A percentile compares a stretch with the other conserved stretches of the same genome.
These are phyloP conservation scores for Denticeps clupeoides DNA, from an alignment of 2,797 vertebrate species.

Conservation along the genomic window DNA sequence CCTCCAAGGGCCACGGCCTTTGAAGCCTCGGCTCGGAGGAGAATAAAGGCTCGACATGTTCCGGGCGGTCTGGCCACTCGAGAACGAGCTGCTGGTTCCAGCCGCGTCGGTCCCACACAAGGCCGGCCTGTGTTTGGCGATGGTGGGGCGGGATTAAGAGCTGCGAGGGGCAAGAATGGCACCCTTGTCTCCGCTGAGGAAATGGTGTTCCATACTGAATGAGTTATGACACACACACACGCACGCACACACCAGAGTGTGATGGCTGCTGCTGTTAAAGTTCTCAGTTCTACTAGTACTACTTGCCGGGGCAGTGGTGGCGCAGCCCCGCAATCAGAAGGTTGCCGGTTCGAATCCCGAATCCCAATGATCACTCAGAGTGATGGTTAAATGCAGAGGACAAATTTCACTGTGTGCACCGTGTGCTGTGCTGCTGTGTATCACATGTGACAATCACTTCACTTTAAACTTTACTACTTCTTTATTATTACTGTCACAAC, in stretches of 20 bases:
- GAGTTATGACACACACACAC: conserved; percentile 13
- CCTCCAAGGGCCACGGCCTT: no score
- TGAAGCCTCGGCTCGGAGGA: conserved; percentile 5
- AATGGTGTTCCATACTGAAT: conserved; percentile 24
- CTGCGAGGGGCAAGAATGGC: conserved; percentile 29
- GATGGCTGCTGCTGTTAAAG: not conserved
- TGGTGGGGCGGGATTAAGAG: conserved; percentile 20
- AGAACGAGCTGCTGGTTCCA: conserved; percentile 11
- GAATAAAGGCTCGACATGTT: conserved; percentile 21
- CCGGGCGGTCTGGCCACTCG: conserved; percentile 10
- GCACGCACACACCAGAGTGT: not conserved
- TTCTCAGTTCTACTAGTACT: no score
- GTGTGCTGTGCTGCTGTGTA: no score
- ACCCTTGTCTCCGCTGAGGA: conserved; percentile 25
- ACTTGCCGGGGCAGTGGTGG: no score
- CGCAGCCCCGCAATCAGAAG: no score
- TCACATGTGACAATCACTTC: no score
- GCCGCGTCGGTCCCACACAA: conserved; percentile 13
- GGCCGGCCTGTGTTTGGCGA: conserved; percentile 23
- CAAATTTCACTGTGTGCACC: no score
- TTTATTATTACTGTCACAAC: no score
- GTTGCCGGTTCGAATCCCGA: no score
- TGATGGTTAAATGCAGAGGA: no score
- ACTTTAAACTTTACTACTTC: no score
- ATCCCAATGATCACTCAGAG: no score